Evolutionary conservation across 1,140 invertebrate genomes (phyloP).

Genomic region (Campoletis sonorensis): DNA sequence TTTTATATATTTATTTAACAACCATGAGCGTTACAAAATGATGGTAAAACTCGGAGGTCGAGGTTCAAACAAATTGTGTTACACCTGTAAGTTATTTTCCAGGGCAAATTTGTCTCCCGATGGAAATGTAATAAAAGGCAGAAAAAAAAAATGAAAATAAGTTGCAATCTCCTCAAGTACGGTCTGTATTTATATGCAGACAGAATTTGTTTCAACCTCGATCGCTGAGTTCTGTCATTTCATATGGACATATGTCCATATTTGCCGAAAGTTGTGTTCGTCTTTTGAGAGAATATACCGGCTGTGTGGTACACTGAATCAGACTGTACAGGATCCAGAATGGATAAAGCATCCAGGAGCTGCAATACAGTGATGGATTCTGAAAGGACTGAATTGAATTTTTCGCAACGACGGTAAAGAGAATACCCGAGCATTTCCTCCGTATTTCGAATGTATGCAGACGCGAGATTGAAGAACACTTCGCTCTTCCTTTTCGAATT

Average conservation of each 20-base stretch:
- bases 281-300: background rate
- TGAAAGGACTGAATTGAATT: slow-evolving; percentile 36
- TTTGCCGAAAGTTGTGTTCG: background rate
- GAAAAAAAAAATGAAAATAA: too few species aligned
- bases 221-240: background rate
- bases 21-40: too few species aligned
- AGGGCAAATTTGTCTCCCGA: too few species aligned
- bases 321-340: background rate
- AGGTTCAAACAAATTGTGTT: too few species aligned
- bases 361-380: slow-evolving; percentile 14
- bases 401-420: slow-evolving; percentile 34
- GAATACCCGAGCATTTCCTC: slow-evolving; percentile 28
- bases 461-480: slow-evolving; percentile 33
- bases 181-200: too few species aligned
- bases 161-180: too few species aligned
- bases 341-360: background rate
- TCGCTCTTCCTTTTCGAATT: slow-evolving; percentile 22
- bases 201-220: background rate
- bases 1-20: too few species aligned
- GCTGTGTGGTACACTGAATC: background rate
- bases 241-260: too few species aligned
- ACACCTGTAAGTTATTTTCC: too few species aligned
- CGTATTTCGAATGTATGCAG: slow-evolving; percentile 25
- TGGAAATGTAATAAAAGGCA: too few species aligned
- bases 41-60: too few species aligned